phyloP scores from a whole-genome alignment of 64 coral and sea anemone species.

The Montipora foliosa region DNA sequence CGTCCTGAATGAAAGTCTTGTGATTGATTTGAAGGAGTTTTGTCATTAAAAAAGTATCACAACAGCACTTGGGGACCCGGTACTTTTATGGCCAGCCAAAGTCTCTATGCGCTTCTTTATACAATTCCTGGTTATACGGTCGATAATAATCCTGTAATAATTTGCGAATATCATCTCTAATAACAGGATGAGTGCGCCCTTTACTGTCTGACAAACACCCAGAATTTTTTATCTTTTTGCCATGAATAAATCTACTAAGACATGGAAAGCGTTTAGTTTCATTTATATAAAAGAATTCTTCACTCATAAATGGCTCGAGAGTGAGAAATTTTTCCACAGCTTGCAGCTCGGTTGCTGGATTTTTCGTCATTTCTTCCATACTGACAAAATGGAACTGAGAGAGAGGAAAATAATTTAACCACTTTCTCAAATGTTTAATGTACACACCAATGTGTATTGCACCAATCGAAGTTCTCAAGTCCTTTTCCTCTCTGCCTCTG shows the following conservation, averaged over 20 bases:
- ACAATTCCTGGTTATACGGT: constrained; percentile 73
- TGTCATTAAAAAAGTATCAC: too few relatives aligned
- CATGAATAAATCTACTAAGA: background rate
- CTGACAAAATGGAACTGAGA: constrained; percentile 72
- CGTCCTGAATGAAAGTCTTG: background rate
- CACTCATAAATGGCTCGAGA: constrained; percentile 54
- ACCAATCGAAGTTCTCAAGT: background rate
- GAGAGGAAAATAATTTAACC: constrained; percentile 64
- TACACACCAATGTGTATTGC: constrained; percentile 65
- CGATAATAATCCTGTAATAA: constrained; percentile 51
- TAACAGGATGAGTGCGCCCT: constrained; percentile 43
- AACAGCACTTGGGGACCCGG: too few relatives aligned
- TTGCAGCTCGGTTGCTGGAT: constrained; percentile 54
- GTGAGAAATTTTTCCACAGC: constrained; percentile 70
- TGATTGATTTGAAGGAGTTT: background rate
- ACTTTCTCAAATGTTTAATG: constrained; percentile 65
- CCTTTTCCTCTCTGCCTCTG: background rate
- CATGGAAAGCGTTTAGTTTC: constrained; percentile 72
- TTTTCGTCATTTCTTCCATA: constrained; percentile 47
- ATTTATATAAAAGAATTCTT: constrained; percentile 70
- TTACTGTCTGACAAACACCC: constrained; percentile 56
- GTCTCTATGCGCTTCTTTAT: constrained; percentile 33
- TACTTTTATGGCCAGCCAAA: constrained; percentile 55
- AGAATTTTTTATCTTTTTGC: background rate
- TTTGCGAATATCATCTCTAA: constrained; percentile 25